A percentile compares a stretch with the other conserved stretches of the same genome.
Conservation (phyloP, 1,140 invertebrate genomes). For the Steinernema feltiae region DNA sequence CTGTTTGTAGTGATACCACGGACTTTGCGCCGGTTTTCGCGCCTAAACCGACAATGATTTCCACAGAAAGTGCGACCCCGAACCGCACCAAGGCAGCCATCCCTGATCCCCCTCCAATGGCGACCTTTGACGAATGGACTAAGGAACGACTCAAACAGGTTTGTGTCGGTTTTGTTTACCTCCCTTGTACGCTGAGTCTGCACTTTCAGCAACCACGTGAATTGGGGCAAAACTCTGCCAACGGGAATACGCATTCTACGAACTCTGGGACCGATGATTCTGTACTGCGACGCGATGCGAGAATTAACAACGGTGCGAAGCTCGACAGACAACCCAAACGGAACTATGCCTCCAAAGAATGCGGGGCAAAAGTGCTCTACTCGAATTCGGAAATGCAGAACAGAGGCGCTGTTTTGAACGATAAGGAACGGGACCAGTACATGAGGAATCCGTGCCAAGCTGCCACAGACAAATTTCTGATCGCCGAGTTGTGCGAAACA, state of each 20-base stretch:
- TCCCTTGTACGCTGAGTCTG: too few relatives aligned
- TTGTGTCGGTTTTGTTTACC: too few relatives aligned
- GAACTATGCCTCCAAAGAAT: constrained; percentile 77
- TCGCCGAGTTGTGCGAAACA: constrained; percentile 92
- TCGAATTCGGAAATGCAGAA: constrained; percentile 83
- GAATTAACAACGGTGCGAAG: neutral
- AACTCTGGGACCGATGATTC: neutral
- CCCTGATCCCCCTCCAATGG: constrained; percentile 24
- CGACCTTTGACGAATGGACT: constrained; percentile 50
- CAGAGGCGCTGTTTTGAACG: constrained; percentile 71
- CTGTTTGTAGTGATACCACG: neutral
- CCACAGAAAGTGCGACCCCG: neutral
- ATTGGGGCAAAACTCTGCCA: constrained; percentile 20
- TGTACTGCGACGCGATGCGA: neutral
- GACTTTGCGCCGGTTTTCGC: neutral
- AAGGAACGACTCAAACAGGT: constrained; percentile 43
- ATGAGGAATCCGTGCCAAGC: constrained; percentile 90
- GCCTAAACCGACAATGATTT: neutral
- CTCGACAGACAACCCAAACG: constrained; percentile 10
- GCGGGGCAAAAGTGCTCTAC: constrained; percentile 89
- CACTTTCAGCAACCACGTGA: too few relatives aligned
- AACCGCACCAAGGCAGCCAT: neutral
- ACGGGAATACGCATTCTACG: neutral
- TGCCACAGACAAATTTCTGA: constrained; percentile 76
- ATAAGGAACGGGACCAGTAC: constrained; percentile 76